Conservation (phyloP, 1,140 invertebrate genomes). For the Spodoptera frugiperda region DNA sequence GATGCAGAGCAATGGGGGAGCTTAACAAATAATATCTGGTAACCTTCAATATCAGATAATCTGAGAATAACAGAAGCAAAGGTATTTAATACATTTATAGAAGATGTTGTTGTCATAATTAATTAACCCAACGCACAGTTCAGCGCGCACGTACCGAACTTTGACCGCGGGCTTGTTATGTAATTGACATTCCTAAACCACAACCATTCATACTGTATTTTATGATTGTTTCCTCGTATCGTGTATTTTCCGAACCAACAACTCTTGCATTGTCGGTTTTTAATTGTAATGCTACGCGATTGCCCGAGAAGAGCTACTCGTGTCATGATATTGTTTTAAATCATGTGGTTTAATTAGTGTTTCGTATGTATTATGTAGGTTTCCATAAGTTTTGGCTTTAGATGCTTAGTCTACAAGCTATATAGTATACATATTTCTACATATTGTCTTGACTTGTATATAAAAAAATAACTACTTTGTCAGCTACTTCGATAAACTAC, state of each 20-base stretch:
- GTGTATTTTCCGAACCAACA: background rate
- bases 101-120: conserved; percentile 9
- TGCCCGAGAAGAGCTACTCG: background rate
- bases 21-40: background rate
- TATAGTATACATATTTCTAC: too few species aligned
- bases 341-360: too few species aligned
- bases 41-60: background rate
- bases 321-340: background rate
- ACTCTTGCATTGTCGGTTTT: background rate
- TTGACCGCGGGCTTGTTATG: conserved; percentile 23
- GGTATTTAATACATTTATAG: background rate
- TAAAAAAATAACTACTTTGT: background rate
- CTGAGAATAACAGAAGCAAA: background rate
- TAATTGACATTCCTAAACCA: conserved; percentile 26
- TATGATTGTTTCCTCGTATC: conserved; percentile 3
- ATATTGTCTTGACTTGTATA: background rate
- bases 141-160: conserved; percentile 14
- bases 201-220: conserved; percentile 12
- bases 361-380: too few species aligned
- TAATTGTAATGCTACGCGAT: background rate
- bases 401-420: too few species aligned
- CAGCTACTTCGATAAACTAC: background rate
- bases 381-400: too few species aligned
- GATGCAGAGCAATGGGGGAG: too few species aligned
- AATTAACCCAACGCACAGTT: conserved; percentile 19